These are phyloP conservation scores for Masticophis lateralis DNA, from an alignment of 2,797 vertebrate genomes.

Conservation along the genomic window DNA sequence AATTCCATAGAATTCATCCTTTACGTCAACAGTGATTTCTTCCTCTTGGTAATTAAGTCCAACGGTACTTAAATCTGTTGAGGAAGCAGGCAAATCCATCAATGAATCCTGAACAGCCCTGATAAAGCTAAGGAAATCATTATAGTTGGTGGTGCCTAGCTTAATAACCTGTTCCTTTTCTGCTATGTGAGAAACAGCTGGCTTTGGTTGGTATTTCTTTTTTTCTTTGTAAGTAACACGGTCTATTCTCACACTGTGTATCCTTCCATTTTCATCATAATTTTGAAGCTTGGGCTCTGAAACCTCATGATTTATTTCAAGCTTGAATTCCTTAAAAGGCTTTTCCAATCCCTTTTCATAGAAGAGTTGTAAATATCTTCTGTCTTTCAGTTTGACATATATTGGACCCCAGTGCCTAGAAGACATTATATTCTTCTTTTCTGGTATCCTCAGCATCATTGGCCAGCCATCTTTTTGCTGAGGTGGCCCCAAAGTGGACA, in stretches of 20 bases:
- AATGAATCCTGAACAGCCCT: slow-evolving; percentile 76
- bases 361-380: slow-evolving; percentile 78
- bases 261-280: slow-evolving; percentile 82
- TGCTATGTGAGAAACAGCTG: slow-evolving; percentile 76
- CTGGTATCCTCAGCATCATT: slow-evolving; percentile 88
- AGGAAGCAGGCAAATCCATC: slow-evolving; percentile 72
- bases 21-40: slow-evolving; percentile 83
- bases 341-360: slow-evolving; percentile 87
- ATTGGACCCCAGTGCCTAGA: slow-evolving; percentile 90
- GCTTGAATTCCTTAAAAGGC: slow-evolving; percentile 82
- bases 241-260: slow-evolving; percentile 84
- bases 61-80: slow-evolving; percentile 73
- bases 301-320: slow-evolving; percentile 80
- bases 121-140: slow-evolving; percentile 83
- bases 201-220: slow-evolving; percentile 84
- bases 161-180: slow-evolving; percentile 84
- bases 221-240: slow-evolving; percentile 83
- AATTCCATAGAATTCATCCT: slow-evolving; percentile 81
- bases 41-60: slow-evolving; percentile 81
- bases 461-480: slow-evolving; percentile 81
- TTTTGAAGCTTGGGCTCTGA: slow-evolving; percentile 85
- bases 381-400: slow-evolving; percentile 76
- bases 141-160: slow-evolving; percentile 81
- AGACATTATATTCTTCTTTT: slow-evolving; percentile 92
- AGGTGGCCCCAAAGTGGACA: slow-evolving; percentile 63